Percentiles rank a stretch among this genome's conserved stretches.
Evolutionary conservation across 2,113 vertebrate genomes (phyloP).

Genomic region (Cacatua alba): DNA sequence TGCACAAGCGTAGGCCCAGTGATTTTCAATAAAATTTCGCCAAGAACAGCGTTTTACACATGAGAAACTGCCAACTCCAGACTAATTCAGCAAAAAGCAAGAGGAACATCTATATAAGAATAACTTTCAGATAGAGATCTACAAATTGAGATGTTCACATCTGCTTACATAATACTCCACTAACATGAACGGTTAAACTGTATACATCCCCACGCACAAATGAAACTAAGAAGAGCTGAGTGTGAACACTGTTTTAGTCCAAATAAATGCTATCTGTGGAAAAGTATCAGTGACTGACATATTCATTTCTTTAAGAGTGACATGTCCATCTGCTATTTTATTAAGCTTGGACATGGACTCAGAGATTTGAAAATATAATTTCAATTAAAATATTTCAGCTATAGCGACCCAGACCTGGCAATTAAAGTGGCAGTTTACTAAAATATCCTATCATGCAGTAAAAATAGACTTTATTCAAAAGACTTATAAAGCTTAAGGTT

Average conservation of each 20-base stretch:
- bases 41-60: neutral
- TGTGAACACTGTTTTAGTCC: neutral
- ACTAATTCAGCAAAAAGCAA: slow-evolving; percentile 14
- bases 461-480: neutral
- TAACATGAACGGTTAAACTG: neutral
- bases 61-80: neutral
- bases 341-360: neutral
- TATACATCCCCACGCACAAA: neutral
- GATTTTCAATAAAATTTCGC: neutral
- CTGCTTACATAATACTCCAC: neutral
- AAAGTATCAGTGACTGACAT: neutral
- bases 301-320: neutral
- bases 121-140: neutral
- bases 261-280: neutral
- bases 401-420: neutral
- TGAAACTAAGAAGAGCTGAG: neutral
- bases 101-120: neutral
- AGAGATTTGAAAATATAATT: neutral
- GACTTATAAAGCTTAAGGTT: neutral
- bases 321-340: neutral
- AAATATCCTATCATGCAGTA: accelerated
- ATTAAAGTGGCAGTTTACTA: neutral
- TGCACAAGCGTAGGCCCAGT: neutral
- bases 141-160: slow-evolving; percentile 1
- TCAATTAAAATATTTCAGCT: neutral